These are phyloP conservation scores for Drosophila bipectinata DNA, from an alignment of 1,140 invertebrate genomes.

Conservation along the genomic window DNA sequence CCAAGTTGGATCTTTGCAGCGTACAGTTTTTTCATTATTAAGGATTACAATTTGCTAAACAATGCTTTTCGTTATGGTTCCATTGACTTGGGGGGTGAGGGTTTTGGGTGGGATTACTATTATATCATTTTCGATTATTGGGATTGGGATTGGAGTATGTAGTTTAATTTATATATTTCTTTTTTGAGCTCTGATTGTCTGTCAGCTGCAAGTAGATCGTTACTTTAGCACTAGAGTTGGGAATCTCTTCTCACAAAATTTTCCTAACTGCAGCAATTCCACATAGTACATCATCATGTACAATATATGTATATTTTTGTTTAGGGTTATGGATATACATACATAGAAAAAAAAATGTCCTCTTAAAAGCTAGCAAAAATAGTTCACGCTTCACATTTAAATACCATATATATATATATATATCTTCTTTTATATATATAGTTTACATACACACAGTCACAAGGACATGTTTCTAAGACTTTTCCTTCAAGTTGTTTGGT, in stretches of 20 bases:
- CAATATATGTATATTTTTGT: conserved; percentile 2
- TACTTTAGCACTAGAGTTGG: conserved; percentile 22
- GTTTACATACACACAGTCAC: conserved; percentile 20
- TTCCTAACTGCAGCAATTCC: conserved; percentile 40
- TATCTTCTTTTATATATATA: conserved; percentile 14
- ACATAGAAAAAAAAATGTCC: conserved; percentile 28
- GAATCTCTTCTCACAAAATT: neutral
- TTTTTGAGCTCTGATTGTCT: conserved; percentile 76
- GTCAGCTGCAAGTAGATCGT: conserved; percentile 70
- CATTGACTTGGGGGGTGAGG: conserved; percentile 1
- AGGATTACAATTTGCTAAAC: conserved; percentile 36
- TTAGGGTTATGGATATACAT: conserved; percentile 9
- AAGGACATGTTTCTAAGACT: conserved; percentile 3
- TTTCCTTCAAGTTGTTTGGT: neutral
- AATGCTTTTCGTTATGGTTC: conserved; percentile 18
- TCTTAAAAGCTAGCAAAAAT: conserved; percentile 60
- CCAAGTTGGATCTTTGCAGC: conserved; percentile 45
- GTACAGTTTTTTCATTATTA: conserved; percentile 24
- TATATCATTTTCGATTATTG: conserved; percentile 17
- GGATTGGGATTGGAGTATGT: conserved; percentile 4
- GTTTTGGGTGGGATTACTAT: conserved; percentile 16
- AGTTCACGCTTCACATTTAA: conserved; percentile 41
- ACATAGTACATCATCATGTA: conserved; percentile 16
- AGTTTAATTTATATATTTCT: conserved; percentile 31
- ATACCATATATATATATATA: conserved; percentile 27